These are phyloP conservation scores for Gobionotothen gibberifrons DNA, from an alignment of 2,797 vertebrate genomes.

Conservation along the genomic window DNA sequence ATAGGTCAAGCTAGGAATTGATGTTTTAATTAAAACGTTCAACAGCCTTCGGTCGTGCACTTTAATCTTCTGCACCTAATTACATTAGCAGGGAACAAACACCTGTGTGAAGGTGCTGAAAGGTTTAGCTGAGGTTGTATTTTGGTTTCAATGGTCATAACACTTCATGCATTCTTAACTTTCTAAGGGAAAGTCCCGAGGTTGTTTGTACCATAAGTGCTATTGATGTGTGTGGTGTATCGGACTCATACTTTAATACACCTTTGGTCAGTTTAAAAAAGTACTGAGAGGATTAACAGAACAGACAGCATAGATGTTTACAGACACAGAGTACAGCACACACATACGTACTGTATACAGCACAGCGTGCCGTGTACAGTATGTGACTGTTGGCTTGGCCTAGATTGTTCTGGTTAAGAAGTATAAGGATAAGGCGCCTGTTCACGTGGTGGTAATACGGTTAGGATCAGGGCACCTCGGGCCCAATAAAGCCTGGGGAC, in stretches of 20 bases:
- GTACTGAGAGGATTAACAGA: slow-evolving; percentile 4
- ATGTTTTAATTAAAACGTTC: slow-evolving; percentile 23
- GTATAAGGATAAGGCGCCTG: slow-evolving; percentile 31
- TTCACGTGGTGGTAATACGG: slow-evolving; percentile 44
- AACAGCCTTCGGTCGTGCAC: slow-evolving; percentile 19
- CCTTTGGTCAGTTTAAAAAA: slow-evolving; percentile 19
- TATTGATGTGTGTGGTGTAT: background rate
- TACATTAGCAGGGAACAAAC: slow-evolving; percentile 12
- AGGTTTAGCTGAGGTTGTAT: background rate
- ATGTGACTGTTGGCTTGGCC: slow-evolving; percentile 30
- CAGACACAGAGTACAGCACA: background rate
- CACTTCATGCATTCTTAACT: background rate
- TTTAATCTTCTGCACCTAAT: slow-evolving; percentile 39
- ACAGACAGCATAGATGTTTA: slow-evolving; percentile 9
- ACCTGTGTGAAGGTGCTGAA: background rate
- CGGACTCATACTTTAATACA: slow-evolving; percentile 1
- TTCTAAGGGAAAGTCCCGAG: background rate
- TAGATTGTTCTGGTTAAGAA: slow-evolving; percentile 9
- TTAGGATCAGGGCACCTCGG: slow-evolving; percentile 45
- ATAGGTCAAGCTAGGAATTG: slow-evolving; percentile 6
- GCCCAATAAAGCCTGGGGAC: background rate
- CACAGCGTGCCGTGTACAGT: no score
- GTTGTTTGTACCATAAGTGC: slow-evolving; percentile 13
- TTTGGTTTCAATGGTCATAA: background rate
- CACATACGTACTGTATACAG: no score